Percentiles rank a stretch among this genome's conserved stretches.
Conservation (phyloP, 92 coral and sea anemone genomes). For the Paramuricea clavata region DNA sequence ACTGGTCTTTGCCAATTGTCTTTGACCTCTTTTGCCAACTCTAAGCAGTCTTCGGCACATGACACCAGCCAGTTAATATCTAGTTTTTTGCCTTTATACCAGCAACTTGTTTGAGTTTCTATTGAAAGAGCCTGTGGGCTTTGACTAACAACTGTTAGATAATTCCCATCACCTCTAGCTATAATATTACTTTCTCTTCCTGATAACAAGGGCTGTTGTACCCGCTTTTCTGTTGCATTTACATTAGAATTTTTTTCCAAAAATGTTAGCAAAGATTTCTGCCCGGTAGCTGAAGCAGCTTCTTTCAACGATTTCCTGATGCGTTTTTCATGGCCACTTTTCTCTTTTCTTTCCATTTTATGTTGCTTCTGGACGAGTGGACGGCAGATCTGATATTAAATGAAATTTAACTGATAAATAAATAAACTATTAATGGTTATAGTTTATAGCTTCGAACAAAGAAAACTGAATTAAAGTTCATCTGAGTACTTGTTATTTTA, state of each 20-base stretch:
- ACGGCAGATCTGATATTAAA: not conserved
- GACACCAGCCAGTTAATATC: conserved; percentile 9
- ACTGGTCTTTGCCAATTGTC: conserved; percentile 16
- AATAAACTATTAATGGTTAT: no score
- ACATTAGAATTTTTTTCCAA: not conserved
- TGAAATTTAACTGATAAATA: not conserved
- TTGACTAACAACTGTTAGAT: not conserved
- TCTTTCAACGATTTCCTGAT: not conserved
- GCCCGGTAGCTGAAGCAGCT: not conserved
- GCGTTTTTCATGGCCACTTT: not conserved
- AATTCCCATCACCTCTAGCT: not conserved
- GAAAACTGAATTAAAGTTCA: not conserved
- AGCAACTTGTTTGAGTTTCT: no score
- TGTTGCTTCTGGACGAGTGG: conserved; percentile 5
- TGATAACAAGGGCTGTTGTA: conserved; percentile 10
- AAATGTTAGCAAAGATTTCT: not conserved
- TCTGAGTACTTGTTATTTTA: not conserved
- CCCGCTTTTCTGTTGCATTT: not conserved
- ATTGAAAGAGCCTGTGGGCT: not conserved
- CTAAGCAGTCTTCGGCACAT: conserved; percentile 13
- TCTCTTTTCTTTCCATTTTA: conserved; percentile 7
- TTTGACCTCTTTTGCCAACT: conserved; percentile 15
- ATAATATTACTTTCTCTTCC: not conserved
- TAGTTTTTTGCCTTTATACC: conserved; percentile 5
- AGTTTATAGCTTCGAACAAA: no score